Evolutionary conservation across 2,113 vertebrate genomes (phyloP).

Genomic region (Motacilla tschutschensis): DNA sequence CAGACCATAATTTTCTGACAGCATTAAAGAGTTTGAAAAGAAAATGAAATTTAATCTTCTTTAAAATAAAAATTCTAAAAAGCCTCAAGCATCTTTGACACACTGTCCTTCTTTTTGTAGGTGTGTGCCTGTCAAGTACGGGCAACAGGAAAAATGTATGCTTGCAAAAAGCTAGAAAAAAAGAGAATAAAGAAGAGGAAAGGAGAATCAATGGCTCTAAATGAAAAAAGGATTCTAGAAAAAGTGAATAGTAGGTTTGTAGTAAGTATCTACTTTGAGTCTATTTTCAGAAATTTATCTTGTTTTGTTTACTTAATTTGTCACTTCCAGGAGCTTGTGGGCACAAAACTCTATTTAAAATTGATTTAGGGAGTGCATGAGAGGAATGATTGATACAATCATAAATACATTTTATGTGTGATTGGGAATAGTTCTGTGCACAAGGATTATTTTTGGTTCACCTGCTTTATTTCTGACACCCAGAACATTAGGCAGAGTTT

Average conservation of each 20-base stretch:
- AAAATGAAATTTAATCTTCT: neutral
- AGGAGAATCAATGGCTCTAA: conserved; percentile 91
- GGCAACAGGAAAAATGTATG: conserved; percentile 95
- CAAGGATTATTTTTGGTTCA: neutral
- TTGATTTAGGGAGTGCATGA: neutral
- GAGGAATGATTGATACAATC: neutral
- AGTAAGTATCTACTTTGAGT: conserved; percentile 78
- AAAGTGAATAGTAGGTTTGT: conserved; percentile 94
- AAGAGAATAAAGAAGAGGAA: conserved; percentile 92
- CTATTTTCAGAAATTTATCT: neutral
- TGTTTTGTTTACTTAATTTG: neutral
- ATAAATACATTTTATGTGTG: neutral
- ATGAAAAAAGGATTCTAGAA: conserved; percentile 90
- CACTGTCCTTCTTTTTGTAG: conserved; percentile 54
- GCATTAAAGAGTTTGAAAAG: neutral
- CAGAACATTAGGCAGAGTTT: neutral
- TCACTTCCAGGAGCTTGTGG: neutral
- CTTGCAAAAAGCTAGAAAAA: conserved; percentile 94
- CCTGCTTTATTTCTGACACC: neutral
- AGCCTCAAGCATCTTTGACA: neutral
- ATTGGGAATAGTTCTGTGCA: neutral
- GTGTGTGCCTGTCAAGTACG: conserved; percentile 93
- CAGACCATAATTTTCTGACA: neutral
- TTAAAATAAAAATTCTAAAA: neutral
- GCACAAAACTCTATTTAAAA: neutral